Evolutionary conservation across 2,797 vertebrate species (phyloP).

Genomic region (Amniataba percoides): DNA sequence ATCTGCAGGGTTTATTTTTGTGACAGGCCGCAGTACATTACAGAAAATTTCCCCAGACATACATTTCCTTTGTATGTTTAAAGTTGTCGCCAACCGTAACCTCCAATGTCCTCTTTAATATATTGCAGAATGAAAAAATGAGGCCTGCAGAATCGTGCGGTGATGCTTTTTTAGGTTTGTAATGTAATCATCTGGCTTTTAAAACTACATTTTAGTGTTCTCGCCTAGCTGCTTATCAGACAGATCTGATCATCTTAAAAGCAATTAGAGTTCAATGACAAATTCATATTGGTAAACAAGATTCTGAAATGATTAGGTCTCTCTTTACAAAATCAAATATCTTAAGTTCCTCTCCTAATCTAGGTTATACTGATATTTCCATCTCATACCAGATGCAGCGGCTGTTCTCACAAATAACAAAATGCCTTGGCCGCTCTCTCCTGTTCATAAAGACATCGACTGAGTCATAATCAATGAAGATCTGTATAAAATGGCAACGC

Average conservation of each 20-base stretch:
- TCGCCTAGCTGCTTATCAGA: not conserved
- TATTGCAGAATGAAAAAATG: not conserved
- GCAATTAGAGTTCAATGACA: not conserved
- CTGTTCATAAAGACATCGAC: constrained; percentile 3
- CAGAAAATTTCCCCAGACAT: not conserved
- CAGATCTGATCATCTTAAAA: not conserved
- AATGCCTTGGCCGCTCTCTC: not conserved
- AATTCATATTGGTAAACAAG: not conserved
- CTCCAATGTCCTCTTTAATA: not conserved
- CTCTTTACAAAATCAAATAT: not conserved
- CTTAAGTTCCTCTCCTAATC: not conserved
- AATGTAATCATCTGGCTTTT: not conserved
- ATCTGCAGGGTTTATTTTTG: constrained; percentile 37
- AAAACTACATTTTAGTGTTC: not conserved
- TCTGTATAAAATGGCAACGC: not conserved
- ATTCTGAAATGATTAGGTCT: not conserved
- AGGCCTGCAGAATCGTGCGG: not conserved
- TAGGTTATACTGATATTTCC: not conserved
- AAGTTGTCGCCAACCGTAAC: not conserved
- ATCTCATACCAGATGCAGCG: not conserved
- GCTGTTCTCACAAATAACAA: not conserved
- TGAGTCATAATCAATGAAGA: constrained; percentile 14
- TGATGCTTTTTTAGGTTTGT: not conserved
- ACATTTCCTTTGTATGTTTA: not conserved
- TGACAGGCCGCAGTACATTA: not conserved